Evolutionary conservation across 2,888 invertebrate species (phyloP), one percentile per base, ranked within the genome.

Genomic region (Lagria hirta): DNA sequence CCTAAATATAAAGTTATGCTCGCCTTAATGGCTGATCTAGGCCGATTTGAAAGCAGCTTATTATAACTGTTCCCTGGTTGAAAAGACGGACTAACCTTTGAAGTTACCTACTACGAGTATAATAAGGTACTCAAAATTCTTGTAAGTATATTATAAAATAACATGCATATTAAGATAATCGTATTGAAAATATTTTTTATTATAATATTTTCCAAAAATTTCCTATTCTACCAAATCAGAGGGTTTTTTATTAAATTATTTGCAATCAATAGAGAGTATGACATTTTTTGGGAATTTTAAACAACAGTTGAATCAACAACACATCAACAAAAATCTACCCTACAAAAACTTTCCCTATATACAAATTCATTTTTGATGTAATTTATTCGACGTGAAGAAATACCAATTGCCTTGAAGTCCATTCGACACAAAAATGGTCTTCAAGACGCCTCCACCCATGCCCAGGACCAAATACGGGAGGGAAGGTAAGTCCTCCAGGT

Each of bases 151-250:
- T 54, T 61, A 61, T 60, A 59, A 60, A 63, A 63, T 61, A 60
- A 57, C 61, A 63, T 62, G 60, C 62, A 61, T 55, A 14, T 58
- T 55, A 59, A 57, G 55, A 54, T 52, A 48, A 53, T 52, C 48
- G 62, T 65, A 65, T 62, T 64, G 62, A 65, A 66, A 68, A 66
- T 65, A 68, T 60, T 41, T 62, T 59, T 61, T 60, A 52, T 56
- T 11, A 24, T 11, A 48, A 51, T 43, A 48, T 51, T 47, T 47
- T 48, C 36, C 52, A 56, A 56, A 34, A 45, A 52, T 48, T n/a
- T n/a, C n/a, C n/a, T n/a, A n/a, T n/a, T n/a, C 58, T 57, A 57
- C 49, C n/a, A n/a, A 53, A 66, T 65, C 68, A 68, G 66, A 66
- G 66, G 64, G 66, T 64, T 61, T 41, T 5, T 38, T 43, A 14